These are phyloP conservation scores for Trematocara marginatum DNA, from an alignment of 2,113 vertebrate species.

Conservation along the genomic window DNA sequence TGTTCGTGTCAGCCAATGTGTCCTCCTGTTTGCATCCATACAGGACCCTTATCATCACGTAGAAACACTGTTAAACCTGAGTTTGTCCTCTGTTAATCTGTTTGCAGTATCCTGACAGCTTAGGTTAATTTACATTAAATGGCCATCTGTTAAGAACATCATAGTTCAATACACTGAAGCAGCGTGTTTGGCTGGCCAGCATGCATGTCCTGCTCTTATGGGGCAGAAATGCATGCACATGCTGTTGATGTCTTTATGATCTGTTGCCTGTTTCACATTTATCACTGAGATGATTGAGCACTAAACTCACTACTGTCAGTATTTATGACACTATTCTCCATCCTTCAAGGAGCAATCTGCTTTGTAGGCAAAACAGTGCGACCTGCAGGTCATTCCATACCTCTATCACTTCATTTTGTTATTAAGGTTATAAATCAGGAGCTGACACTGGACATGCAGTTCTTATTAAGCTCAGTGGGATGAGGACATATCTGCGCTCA, in stretches of 20 bases:
- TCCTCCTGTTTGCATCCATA: neutral
- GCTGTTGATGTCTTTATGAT: neutral
- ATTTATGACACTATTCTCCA: neutral
- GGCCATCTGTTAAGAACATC: conserved; percentile 28
- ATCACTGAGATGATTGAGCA: neutral
- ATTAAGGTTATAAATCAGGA: neutral
- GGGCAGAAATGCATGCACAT: neutral
- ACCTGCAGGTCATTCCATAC: conserved; percentile 6
- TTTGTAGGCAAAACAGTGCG: neutral
- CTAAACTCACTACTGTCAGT: neutral
- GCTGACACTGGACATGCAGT: neutral
- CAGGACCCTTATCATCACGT: neutral
- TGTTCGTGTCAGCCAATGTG: neutral
- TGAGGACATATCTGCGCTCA: neutral
- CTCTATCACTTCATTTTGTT: neutral
- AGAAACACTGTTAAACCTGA: neutral
- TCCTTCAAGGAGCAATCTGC: neutral
- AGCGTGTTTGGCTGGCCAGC: neutral
- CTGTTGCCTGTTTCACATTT: neutral
- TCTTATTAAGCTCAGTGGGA: neutral
- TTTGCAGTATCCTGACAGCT: neutral
- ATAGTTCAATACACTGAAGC: neutral
- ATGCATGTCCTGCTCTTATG: neutral
- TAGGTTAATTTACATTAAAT: conserved; percentile 1
- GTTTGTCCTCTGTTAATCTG: conserved; percentile 16